These are phyloP conservation scores for Taurulus bubalis DNA, from an alignment of 2,113 vertebrate species.

Conservation along the genomic window DNA sequence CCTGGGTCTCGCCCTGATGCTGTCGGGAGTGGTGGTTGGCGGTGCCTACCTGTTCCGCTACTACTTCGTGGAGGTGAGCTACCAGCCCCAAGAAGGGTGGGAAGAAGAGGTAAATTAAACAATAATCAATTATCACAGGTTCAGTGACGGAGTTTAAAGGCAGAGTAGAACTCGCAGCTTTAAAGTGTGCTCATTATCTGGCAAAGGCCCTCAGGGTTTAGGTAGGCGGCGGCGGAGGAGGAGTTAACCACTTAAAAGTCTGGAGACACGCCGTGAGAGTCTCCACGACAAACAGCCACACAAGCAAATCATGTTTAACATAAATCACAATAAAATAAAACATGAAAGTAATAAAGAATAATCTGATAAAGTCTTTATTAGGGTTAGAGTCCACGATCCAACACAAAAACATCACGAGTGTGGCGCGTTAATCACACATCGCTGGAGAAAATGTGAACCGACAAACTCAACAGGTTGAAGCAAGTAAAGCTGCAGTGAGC, in stretches of 20 bases:
- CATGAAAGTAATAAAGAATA: neutral
- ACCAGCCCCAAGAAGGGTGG: neutral
- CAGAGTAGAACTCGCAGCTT: neutral
- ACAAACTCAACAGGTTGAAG: neutral
- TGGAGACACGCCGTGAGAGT: neutral
- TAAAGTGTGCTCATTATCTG: neutral
- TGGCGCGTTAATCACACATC: neutral
- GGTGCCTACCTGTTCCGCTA: slow-evolving; percentile 94
- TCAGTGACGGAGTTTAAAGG: neutral
- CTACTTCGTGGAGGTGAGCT: slow-evolving; percentile 88
- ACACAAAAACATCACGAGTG: neutral
- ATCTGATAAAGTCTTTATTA: neutral
- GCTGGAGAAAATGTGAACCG: neutral
- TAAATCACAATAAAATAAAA: neutral
- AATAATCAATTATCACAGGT: fast-evolving
- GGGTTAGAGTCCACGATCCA: neutral
- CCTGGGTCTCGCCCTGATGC: slow-evolving; percentile 93
- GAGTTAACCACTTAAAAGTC: neutral
- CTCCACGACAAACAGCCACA: too few species aligned
- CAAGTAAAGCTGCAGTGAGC: neutral
- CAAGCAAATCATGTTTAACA: neutral
- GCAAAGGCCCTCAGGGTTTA: neutral
- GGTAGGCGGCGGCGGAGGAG: neutral
- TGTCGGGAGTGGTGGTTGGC: slow-evolving; percentile 93
- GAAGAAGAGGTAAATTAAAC: slow-evolving; percentile 16